Percentiles rank a stretch among this genome's conserved stretches.
phyloP scores from a whole-genome alignment of 2,888 invertebrate species.

The Hipparchia semele region DNA sequence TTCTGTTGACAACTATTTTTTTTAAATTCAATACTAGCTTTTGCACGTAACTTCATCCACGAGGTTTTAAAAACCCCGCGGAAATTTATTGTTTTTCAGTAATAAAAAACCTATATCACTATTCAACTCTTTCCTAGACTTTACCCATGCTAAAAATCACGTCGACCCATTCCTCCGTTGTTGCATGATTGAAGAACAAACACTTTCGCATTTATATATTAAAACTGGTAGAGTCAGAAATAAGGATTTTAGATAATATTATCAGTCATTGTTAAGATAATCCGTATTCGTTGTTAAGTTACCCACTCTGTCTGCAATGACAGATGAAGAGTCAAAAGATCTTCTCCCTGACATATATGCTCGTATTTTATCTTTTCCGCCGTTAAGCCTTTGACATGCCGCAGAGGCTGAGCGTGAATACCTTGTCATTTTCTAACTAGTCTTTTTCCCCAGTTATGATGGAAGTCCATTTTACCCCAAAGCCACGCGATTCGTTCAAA shows the following conservation, averaged over 20 bases:
- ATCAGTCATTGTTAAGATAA: neutral
- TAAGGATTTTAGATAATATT: neutral
- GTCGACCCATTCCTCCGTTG: neutral
- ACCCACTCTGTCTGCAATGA: neutral
- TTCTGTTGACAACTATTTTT: too few relatives aligned
- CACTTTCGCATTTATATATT: neutral
- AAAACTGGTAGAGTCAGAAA: neutral
- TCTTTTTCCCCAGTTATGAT: slow-evolving; percentile 21
- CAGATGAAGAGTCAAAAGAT: neutral
- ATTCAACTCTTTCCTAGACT: too few relatives aligned
- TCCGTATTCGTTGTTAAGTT: neutral
- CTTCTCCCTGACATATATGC: neutral
- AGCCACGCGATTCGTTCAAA: slow-evolving; percentile 31
- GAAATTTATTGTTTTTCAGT: too few relatives aligned
- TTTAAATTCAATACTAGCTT: too few relatives aligned
- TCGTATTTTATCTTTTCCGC: neutral
- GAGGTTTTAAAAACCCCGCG: neutral
- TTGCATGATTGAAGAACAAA: neutral
- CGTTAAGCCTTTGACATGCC: neutral
- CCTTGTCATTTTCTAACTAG: slow-evolving; percentile 2
- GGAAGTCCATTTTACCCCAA: slow-evolving; percentile 21
- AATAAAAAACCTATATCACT: too few relatives aligned
- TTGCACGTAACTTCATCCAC: neutral
- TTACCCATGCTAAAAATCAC: neutral
- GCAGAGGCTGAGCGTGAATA: neutral